These are phyloP conservation scores for Echinops telfairi DNA, from an alignment of 2,113 vertebrate genomes.

Conservation along the genomic window DNA sequence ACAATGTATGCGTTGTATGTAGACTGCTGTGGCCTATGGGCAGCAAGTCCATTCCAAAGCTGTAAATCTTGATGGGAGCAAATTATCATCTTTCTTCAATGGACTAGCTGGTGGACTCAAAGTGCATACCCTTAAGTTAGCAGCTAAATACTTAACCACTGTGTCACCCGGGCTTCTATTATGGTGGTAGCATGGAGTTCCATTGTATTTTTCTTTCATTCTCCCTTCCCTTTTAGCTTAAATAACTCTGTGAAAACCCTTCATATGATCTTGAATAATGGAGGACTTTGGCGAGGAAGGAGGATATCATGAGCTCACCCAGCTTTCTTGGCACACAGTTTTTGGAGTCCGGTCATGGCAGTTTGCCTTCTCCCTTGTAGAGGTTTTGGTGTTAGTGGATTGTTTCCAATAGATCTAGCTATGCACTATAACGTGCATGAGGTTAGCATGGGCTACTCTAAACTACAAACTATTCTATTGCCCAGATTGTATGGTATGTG, in stretches of 20 bases:
- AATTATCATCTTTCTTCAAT: too few species aligned
- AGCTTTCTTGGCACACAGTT: slow-evolving; percentile 3
- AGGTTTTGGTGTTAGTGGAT: slow-evolving; percentile 27
- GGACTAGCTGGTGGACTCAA: too few species aligned
- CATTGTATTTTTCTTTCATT: neutral
- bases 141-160: neutral
- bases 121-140: neutral
- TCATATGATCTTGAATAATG: slow-evolving; percentile 20
- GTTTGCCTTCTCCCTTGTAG: neutral
- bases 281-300: slow-evolving; percentile 21
- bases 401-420: slow-evolving; percentile 23
- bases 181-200: neutral
- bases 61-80: too few species aligned
- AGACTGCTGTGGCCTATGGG: neutral
- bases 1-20: neutral
- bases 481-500: neutral
- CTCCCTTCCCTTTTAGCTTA: neutral
- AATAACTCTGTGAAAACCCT: slow-evolving; percentile 25
- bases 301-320: neutral
- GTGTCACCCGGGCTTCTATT: neutral
- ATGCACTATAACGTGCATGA: neutral
- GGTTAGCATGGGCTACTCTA: neutral
- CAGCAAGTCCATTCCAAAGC: neutral
- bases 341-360: neutral
- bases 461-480: neutral